phyloP scores from a whole-genome alignment of 64 coral and sea anemone genomes.

The Montipora capricornis region DNA sequence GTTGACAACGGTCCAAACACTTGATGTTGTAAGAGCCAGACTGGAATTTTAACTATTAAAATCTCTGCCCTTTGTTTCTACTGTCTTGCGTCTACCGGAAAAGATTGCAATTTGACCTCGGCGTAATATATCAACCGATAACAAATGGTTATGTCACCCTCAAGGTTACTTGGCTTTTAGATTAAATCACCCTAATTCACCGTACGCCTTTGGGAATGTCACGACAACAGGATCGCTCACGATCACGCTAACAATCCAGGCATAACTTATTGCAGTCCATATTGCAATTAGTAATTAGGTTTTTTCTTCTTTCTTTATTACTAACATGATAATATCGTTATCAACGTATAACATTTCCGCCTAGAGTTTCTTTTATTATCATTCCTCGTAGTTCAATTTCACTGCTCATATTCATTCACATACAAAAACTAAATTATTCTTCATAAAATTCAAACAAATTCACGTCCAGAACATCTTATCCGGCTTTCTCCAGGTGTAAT shows the following conservation, averaged over 20 bases:
- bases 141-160: neutral
- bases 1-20: neutral
- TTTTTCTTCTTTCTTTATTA: neutral
- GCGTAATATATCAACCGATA: slow-evolving; percentile 16
- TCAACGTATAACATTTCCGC: neutral
- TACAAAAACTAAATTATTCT: too few relatives aligned
- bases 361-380: neutral
- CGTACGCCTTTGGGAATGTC: neutral
- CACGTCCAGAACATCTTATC: too few relatives aligned
- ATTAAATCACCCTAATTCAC: neutral
- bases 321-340: neutral
- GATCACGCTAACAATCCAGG: neutral
- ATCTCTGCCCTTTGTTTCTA: neutral
- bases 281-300: neutral
- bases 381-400: too few relatives aligned
- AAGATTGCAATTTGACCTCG: slow-evolving; percentile 8
- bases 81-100: neutral
- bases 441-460: too few relatives aligned
- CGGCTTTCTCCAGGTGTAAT: too few relatives aligned
- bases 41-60: slow-evolving; percentile 5
- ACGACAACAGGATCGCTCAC: neutral
- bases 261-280: neutral
- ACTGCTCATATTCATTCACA: too few relatives aligned
- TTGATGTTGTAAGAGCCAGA: neutral
- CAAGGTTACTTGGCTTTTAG: neutral